Evolutionary conservation across 2,113 vertebrate species (phyloP).

Genomic region (Pyrgilauda ruficollis): DNA sequence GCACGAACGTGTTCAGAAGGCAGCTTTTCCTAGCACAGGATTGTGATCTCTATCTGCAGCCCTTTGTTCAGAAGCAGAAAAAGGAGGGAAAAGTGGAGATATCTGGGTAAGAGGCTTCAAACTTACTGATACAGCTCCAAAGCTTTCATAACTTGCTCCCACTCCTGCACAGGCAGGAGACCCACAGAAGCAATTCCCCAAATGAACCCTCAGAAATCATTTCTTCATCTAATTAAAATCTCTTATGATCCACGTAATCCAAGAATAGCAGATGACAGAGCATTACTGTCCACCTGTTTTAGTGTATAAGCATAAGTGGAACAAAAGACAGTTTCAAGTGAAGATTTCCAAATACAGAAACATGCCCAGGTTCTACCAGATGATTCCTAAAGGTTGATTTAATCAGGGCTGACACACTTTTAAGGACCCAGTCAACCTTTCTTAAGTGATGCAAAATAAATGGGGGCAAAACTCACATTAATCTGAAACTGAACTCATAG

Average conservation of each 20-base stretch:
- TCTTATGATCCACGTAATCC: neutral
- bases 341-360: neutral
- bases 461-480: neutral
- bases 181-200: neutral
- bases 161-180: neutral
- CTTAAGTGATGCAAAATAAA: neutral
- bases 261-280: neutral
- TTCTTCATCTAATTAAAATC: neutral
- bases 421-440: neutral
- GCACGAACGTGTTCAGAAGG: neutral
- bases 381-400: neutral
- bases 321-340: neutral
- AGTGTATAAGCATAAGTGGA: neutral
- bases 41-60: slow-evolving; percentile 22
- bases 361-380: neutral
- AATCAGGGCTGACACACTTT: neutral
- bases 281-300: neutral
- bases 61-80: slow-evolving; percentile 9
- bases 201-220: neutral
- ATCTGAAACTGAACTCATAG: neutral
- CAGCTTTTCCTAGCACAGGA: neutral
- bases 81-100: neutral
- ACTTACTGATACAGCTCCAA: neutral
- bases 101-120: neutral
- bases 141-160: neutral